A percentile compares a stretch with the other conserved stretches of the same genome.
phyloP scores from a whole-genome alignment of 2,797 vertebrate species.

The Argya squamiceps region DNA sequence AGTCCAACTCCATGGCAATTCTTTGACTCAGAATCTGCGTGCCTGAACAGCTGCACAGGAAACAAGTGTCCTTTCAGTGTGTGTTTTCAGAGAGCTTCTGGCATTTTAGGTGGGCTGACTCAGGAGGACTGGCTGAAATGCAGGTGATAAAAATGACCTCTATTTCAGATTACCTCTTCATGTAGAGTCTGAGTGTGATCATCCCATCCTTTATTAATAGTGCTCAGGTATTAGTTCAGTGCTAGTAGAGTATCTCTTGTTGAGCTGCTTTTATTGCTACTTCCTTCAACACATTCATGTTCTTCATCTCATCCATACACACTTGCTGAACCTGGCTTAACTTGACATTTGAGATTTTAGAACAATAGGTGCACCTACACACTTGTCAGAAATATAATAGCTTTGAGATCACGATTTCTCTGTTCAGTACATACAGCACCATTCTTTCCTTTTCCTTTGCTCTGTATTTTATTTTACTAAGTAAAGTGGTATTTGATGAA shows the following conservation, averaged over 20 bases:
- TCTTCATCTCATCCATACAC: background rate
- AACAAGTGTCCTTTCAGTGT: background rate
- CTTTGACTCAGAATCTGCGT: background rate
- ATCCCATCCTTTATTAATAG: background rate
- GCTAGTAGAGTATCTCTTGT: background rate
- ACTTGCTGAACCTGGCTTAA: background rate
- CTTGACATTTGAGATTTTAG: background rate
- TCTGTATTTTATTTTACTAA: background rate
- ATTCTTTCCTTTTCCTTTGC: background rate
- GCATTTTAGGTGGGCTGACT: background rate
- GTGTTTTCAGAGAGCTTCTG: background rate
- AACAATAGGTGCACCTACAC: background rate
- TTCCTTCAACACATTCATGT: background rate
- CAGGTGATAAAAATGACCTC: background rate
- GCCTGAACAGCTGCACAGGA: background rate
- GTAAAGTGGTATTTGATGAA: background rate
- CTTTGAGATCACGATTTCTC: background rate
- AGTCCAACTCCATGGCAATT: fast-evolving
- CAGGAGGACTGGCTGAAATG: background rate
- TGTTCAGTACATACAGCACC: background rate
- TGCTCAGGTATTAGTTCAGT: background rate
- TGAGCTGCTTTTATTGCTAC: background rate
- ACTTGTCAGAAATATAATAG: background rate
- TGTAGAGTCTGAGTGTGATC: background rate
- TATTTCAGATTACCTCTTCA: background rate